These are phyloP conservation scores for Anas flavirostris DNA, from an alignment of 2,797 vertebrate genomes.

Conservation along the genomic window DNA sequence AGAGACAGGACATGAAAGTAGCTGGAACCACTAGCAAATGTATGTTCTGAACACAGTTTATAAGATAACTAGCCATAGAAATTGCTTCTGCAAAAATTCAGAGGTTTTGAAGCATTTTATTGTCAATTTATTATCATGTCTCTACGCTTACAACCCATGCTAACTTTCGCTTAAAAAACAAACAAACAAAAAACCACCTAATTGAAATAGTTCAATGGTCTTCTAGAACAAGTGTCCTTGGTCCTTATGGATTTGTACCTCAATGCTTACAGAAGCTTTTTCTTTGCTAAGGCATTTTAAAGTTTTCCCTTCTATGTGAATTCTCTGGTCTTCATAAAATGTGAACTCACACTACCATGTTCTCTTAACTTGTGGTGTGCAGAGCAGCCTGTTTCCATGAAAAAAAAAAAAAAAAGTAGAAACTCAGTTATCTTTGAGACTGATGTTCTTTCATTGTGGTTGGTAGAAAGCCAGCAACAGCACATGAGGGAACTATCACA, in stretches of 20 bases:
- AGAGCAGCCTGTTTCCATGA: neutral
- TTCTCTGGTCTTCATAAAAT: neutral
- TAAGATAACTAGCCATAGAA: neutral
- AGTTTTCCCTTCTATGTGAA: neutral
- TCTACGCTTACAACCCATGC: neutral
- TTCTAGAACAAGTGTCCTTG: neutral
- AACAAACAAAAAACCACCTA: neutral
- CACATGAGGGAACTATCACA: neutral
- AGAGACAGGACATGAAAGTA: neutral
- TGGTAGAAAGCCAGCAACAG: neutral
- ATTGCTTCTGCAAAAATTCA: neutral
- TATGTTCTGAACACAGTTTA: neutral
- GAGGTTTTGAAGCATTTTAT: neutral
- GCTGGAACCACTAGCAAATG: neutral
- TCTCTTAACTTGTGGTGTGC: neutral
- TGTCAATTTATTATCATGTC: neutral
- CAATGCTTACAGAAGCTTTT: neutral
- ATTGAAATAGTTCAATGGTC: neutral
- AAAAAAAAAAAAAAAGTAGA: neutral
- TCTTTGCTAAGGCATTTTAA: neutral
- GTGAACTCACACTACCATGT: accelerated
- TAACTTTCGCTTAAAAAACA: neutral
- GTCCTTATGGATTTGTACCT: neutral
- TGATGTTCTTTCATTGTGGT: neutral
- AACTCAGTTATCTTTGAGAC: neutral